phyloP scores from a whole-genome alignment of 1,140 invertebrate genomes.

The Liolophura sinensis region DNA sequence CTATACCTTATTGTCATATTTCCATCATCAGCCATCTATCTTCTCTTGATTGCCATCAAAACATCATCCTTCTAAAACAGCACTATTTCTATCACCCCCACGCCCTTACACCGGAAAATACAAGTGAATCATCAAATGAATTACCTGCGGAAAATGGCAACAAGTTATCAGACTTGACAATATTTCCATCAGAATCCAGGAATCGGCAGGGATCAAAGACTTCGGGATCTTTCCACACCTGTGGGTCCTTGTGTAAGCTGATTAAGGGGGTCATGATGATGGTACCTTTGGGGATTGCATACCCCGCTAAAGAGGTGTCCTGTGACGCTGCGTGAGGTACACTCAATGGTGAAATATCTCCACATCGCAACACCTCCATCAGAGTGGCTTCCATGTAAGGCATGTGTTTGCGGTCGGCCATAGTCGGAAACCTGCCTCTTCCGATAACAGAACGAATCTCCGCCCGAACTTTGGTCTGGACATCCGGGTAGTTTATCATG shows the following conservation, averaged over 20 bases:
- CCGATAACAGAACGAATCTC: constrained; percentile 81
- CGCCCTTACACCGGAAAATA: too few relatives aligned
- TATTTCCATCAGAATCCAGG: constrained; percentile 64
- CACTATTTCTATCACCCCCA: too few relatives aligned
- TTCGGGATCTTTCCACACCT: constrained; percentile 70
- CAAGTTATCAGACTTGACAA: constrained; percentile 36
- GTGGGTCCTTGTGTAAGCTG: constrained; percentile 37
- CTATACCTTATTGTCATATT: too few relatives aligned
- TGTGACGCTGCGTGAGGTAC: constrained; percentile 31
- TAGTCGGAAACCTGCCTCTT: background rate
- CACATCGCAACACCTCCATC: constrained; percentile 29
- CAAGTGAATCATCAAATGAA: too few relatives aligned
- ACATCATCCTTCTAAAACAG: too few relatives aligned
- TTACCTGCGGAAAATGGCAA: constrained; percentile 29
- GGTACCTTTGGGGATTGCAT: constrained; percentile 46
- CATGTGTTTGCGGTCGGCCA: constrained; percentile 12
- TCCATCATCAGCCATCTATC: too few relatives aligned
- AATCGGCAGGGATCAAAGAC: constrained; percentile 77
- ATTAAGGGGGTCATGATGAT: constrained; percentile 48
- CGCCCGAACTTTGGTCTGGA: constrained; percentile 78
- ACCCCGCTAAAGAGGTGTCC: constrained; percentile 44
- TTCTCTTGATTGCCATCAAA: too few relatives aligned
- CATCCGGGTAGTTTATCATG: constrained; percentile 73
- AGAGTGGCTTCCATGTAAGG: constrained; percentile 17
- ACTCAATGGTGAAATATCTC: constrained; percentile 54